A percentile compares a stretch with the other conserved stretches of the same genome.
Conservation (phyloP, 2,113 vertebrate species). For the Dipodomys merriami region DNA sequence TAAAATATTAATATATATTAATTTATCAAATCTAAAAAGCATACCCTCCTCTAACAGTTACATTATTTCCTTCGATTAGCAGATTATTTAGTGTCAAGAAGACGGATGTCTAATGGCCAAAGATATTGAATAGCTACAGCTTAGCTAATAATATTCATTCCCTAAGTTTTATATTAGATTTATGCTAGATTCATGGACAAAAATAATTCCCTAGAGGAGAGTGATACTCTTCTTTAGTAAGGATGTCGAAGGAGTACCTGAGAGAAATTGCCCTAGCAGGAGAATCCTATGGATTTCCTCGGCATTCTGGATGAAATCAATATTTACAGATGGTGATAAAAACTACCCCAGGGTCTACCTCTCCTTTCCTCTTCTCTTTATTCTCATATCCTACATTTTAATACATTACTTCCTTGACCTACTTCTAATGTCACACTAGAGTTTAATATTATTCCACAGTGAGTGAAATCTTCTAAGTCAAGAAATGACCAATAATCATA, state of each 20-base stretch:
- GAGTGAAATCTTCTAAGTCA: neutral
- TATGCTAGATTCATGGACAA: conserved; percentile 37
- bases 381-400: neutral
- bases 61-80: neutral
- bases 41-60: neutral
- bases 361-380: neutral
- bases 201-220: conserved; percentile 23
- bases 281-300: neutral
- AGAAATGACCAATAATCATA: neutral
- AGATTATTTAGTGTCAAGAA: neutral
- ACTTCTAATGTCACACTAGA: neutral
- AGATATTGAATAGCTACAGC: neutral
- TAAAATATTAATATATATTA: neutral
- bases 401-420: neutral
- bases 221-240: neutral
- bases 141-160: neutral
- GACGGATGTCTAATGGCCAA: neutral
- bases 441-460: neutral
- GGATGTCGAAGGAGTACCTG: neutral
- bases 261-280: neutral
- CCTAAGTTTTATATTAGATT: conserved; percentile 40
- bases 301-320: neutral
- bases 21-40: neutral
- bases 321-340: neutral
- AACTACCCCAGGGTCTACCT: neutral